These are phyloP conservation scores for Onychomys arenicola DNA, from an alignment of 2,797 vertebrate genomes.

Conservation along the genomic window DNA sequence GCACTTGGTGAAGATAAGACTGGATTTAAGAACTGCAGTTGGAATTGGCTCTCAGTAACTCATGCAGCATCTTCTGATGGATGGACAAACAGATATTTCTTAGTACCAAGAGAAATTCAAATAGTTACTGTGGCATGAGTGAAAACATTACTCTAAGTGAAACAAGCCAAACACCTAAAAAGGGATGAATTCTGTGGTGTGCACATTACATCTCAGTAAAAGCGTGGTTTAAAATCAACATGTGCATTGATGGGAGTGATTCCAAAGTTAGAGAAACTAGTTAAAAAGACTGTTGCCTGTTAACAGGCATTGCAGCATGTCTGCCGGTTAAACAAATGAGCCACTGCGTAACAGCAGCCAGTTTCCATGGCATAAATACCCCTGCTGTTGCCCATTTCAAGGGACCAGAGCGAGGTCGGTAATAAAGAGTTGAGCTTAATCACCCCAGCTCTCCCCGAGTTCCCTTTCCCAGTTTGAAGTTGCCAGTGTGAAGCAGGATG, in stretches of 20 bases:
- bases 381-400: background rate
- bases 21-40: background rate
- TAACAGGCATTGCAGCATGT: background rate
- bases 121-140: background rate
- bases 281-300: background rate
- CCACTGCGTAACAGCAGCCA: background rate
- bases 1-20: background rate
- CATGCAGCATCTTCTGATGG: background rate
- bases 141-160: slow-evolving; percentile 31
- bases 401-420: background rate
- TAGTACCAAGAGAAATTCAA: background rate
- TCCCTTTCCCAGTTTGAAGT: background rate
- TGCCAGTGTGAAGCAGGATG: background rate
- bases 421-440: background rate
- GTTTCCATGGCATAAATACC: background rate
- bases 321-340: background rate
- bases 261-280: slow-evolving; percentile 13
- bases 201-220: slow-evolving; percentile 41
- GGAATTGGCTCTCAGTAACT: slow-evolving; percentile 11
- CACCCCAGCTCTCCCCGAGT: background rate
- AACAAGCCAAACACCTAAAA: background rate
- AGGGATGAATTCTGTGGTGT: background rate
- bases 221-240: background rate
- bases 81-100: slow-evolving; percentile 25
- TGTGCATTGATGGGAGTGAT: background rate